phyloP scores from a whole-genome alignment of 2,888 invertebrate genomes.

The Syrphus vitripennis region DNA sequence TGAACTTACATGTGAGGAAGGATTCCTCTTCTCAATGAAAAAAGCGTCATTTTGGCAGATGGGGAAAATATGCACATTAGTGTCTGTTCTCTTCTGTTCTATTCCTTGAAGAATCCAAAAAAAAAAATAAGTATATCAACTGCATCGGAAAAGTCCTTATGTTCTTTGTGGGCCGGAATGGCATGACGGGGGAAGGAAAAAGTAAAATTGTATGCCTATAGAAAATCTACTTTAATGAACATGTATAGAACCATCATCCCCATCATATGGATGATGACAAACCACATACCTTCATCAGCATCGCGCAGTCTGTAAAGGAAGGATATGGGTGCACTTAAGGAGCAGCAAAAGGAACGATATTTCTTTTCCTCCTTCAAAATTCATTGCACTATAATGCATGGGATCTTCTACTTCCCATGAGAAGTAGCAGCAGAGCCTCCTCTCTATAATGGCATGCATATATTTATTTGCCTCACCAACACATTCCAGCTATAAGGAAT shows the following conservation, averaged over 20 bases:
- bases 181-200: neutral
- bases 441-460: constrained; percentile 35
- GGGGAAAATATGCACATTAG: constrained; percentile 33
- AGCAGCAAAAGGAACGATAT: constrained; percentile 58
- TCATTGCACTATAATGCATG: constrained; percentile 47
- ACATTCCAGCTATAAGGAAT: neutral
- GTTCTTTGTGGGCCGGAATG: neutral
- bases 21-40: constrained; percentile 66
- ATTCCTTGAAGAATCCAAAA: constrained; percentile 36
- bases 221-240: constrained; percentile 41
- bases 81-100: constrained; percentile 8
- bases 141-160: constrained; percentile 28
- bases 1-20: neutral
- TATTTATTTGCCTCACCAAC: constrained; percentile 66
- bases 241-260: neutral
- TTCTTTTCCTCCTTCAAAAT: constrained; percentile 54
- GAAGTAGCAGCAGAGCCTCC: constrained; percentile 27
- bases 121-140: constrained; percentile 26
- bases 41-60: neutral
- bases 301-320: constrained; percentile 51
- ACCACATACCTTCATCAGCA: neutral
- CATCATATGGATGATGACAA: neutral
- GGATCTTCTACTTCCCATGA: constrained; percentile 51
- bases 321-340: constrained; percentile 70
- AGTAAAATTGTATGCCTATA: constrained; percentile 6